Evolutionary conservation across 2,888 invertebrate genomes (phyloP), one percentile per base, ranked within the genome.

Genomic region (Coremacera marginata): DNA sequence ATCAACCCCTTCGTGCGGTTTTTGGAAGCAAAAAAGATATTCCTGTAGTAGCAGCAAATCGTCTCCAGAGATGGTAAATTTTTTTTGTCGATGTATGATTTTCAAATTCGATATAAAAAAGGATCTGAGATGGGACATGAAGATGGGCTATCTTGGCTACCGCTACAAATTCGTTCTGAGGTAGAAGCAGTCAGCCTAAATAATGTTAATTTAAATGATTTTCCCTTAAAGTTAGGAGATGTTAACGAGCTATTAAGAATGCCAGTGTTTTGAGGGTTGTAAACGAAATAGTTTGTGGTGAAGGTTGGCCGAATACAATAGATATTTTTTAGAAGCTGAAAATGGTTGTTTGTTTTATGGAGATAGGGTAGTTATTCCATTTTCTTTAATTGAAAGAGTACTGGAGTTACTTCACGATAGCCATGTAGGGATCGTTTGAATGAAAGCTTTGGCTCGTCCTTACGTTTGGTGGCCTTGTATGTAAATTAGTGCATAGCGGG

Each of bases 81-180:
- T 34, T n/a, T n/a, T 37, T 63, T 62, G 34, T 62, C 37, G n/a
- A 19, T 16, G 14, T 62, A 73, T 44, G 19, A 44, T 62, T 73
- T 34, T 19, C 19, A 19, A 16, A 44, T 62, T 14, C 1, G 3
- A 0, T 62, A 73, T 62, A 44, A 25, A 44, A 77, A 55, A 34
- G n/a, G 57, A 3, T 63, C 76, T 31, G 31, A 70, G 34, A 76
- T 78, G 76, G 44, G 52, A 31, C 62, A 78, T 52, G 78, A 70
- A 22, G 76, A 76, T 49, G 70, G 55, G 8, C 57, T 78, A 4
- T 76, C 74, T 16, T 51, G 78, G 27, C 51, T 78, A 19, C 78
- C 78, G 1, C 11, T 78, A 31, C 25, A 63, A 19, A 11, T 63
- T 22, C 31, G 44, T 25, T 76, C 76, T 1, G 57, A 63, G 19